A percentile compares a stretch with the other conserved stretches of the same genome.
These are phyloP conservation scores for Drosophila anceps DNA, from an alignment of 2,888 invertebrate species.

Conservation along the genomic window DNA sequence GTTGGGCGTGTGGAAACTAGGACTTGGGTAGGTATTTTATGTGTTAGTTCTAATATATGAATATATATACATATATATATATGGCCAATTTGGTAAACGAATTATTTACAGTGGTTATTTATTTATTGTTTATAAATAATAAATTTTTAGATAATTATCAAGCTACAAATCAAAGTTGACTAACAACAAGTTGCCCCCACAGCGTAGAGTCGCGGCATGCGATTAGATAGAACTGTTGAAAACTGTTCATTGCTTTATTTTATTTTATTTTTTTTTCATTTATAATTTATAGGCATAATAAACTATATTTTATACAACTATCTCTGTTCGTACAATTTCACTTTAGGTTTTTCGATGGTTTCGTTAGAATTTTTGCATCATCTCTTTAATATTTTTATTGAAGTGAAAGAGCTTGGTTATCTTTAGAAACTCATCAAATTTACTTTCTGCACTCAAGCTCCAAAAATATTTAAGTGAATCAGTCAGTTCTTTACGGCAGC, in stretches of 20 bases:
- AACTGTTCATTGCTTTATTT: background rate
- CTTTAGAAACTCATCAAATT: background rate
- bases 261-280: no score
- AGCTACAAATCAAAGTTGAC: constrained; percentile 41
- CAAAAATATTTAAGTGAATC: constrained; percentile 3
- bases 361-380: background rate
- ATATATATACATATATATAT: constrained; percentile 38
- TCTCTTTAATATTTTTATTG: background rate
- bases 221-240: constrained; percentile 8
- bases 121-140: constrained; percentile 20
- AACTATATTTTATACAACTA: constrained; percentile 1
- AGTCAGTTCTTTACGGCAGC: background rate
- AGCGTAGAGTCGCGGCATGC: background rate
- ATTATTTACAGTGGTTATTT: constrained; percentile 53
- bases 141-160: constrained; percentile 26
- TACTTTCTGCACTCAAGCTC: background rate
- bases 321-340: background rate
- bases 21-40: constrained; percentile 12
- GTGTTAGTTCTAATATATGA: constrained; percentile 32
- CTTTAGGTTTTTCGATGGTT: background rate
- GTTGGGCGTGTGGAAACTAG: constrained; percentile 30
- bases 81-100: constrained; percentile 49
- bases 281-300: background rate
- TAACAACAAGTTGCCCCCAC: constrained; percentile 33
- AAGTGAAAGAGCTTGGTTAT: background rate